Evolutionary conservation across 2,113 vertebrate genomes (phyloP).

Genomic region (Tachysurus fulvidraco): DNA sequence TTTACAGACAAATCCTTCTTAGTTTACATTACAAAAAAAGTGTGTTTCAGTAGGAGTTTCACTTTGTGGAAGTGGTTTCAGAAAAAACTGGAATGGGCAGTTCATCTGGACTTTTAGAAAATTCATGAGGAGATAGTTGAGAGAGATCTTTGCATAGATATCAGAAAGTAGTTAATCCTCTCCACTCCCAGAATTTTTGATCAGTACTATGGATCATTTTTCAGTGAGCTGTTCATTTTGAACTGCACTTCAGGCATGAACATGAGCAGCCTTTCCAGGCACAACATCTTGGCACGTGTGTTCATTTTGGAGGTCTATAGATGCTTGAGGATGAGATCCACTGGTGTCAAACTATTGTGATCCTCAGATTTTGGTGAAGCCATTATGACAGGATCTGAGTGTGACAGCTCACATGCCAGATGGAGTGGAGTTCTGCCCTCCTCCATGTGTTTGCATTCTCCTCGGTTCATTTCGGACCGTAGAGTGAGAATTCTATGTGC

Average conservation of each 20-base stretch:
- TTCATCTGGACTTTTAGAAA: conserved; percentile 78
- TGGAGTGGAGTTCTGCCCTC: conserved; percentile 82
- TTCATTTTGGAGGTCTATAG: conserved; percentile 74
- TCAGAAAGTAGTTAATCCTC: conserved; percentile 77
- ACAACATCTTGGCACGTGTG: conserved; percentile 69
- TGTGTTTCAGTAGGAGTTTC: too few species aligned
- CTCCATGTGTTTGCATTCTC: conserved; percentile 75
- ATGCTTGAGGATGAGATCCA: conserved; percentile 81
- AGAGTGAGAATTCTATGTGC: conserved; percentile 72
- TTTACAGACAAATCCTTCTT: too few species aligned
- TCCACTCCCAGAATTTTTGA: conserved; percentile 77
- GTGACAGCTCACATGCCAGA: conserved; percentile 82
- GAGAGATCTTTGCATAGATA: conserved; percentile 81
- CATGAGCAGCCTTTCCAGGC: too few species aligned
- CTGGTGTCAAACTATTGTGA: conserved; percentile 77
- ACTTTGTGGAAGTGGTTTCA: too few species aligned
- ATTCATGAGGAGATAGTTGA: conserved; percentile 77
- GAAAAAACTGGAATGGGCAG: conserved; percentile 82
- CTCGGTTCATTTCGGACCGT: conserved; percentile 72
- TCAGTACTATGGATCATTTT: conserved; percentile 76
- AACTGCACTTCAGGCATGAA: conserved; percentile 79
- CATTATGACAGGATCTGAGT: conserved; percentile 77
- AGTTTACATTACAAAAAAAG: too few species aligned
- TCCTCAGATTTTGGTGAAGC: conserved; percentile 78
- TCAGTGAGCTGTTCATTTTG: conserved; percentile 74